A percentile compares a stretch with the other conserved stretches of the same genome.
Conservation (phyloP, 1,140 invertebrate genomes). For the Belonocnema kinseyi region DNA sequence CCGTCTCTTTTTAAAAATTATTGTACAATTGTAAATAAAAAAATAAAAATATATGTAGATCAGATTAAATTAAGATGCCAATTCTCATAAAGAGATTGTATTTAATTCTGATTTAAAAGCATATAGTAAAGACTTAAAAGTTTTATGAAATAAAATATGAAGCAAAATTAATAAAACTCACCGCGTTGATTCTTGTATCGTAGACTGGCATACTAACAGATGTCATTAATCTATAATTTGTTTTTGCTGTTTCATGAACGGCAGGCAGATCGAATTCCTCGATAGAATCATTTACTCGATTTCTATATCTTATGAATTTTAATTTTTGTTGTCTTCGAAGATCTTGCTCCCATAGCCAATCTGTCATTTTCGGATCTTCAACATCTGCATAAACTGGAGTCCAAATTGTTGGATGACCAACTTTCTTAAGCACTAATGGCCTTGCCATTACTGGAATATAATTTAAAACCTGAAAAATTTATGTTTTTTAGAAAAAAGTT, state of each 20-base stretch:
- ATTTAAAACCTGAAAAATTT: constrained; percentile 81
- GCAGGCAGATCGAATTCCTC: background rate
- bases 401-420: constrained; percentile 90
- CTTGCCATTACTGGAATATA: constrained; percentile 94
- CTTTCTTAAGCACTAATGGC: constrained; percentile 87
- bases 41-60: no score
- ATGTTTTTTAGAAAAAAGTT: background rate
- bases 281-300: constrained; percentile 69
- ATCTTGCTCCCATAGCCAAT: constrained; percentile 90
- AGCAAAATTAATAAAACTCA: constrained; percentile 72
- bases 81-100: no score
- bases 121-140: no score
- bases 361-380: constrained; percentile 91
- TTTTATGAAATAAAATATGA: background rate
- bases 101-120: no score
- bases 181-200: constrained; percentile 86
- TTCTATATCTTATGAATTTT: constrained; percentile 49
- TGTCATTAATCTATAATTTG: constrained; percentile 87
- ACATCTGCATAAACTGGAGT: constrained; percentile 95
- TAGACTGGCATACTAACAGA: constrained; percentile 95
- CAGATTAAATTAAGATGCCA: no score
- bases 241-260: constrained; percentile 54
- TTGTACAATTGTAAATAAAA: no score
- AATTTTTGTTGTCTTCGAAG: constrained; percentile 46
- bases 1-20: no score